phyloP scores from a whole-genome alignment of 2,113 vertebrate genomes.

The Anarhynchus alexandrinus region DNA sequence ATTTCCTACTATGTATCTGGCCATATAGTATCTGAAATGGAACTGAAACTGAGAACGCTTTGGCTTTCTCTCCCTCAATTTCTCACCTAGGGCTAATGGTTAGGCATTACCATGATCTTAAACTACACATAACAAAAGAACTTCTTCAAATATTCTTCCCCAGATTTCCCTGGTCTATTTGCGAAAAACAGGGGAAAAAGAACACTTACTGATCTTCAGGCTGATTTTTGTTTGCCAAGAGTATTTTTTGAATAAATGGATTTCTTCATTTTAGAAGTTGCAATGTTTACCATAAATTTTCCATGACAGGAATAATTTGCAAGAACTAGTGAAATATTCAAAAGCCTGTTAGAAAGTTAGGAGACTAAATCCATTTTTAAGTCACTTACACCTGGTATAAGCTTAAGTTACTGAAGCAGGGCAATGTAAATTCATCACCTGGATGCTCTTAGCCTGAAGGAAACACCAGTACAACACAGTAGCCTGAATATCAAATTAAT shows the following conservation, averaged over 20 bases:
- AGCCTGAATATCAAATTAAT: not conserved
- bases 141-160: not conserved
- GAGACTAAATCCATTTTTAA: not conserved
- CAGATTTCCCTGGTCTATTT: not conserved
- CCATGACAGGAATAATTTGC: not conserved
- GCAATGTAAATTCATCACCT: not conserved
- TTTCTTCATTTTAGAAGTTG: not conserved
- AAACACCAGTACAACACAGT: not conserved
- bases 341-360: not conserved
- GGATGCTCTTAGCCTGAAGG: not conserved
- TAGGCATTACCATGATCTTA: not conserved
- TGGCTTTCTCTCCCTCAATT: not conserved
- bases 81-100: not conserved
- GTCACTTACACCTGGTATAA: not conserved
- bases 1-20: not conserved
- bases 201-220: not conserved
- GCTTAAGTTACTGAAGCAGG: not conserved
- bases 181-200: not conserved
- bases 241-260: not conserved
- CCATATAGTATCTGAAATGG: not conserved
- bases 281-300: not conserved
- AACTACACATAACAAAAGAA: not conserved
- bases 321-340: not conserved
- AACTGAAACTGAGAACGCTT: not conserved
- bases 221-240: not conserved